Conservation (phyloP, 2,113 vertebrate genomes). For the Thomomys bottae region DNA sequence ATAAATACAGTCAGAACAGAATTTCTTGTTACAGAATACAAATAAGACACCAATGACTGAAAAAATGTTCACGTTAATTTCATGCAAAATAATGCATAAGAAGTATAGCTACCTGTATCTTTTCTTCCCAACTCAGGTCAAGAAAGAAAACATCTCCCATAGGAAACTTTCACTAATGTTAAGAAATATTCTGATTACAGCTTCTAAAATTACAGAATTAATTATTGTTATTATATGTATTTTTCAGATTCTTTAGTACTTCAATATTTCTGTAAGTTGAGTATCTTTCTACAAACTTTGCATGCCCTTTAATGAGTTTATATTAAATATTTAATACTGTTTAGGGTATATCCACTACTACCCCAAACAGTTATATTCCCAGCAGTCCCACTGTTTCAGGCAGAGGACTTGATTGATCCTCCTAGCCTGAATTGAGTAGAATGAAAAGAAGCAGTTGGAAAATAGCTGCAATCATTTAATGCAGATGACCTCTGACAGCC, state of each 20-base stretch:
- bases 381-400: conserved; percentile 90
- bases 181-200: conserved; percentile 67
- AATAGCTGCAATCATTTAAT: conserved; percentile 95
- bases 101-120: conserved; percentile 27
- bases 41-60: conserved; percentile 57
- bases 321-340: conserved; percentile 92
- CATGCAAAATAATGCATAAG: conserved; percentile 51
- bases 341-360: conserved; percentile 89
- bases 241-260: conserved; percentile 76
- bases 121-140: conserved; percentile 32
- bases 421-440: conserved; percentile 91
- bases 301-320: conserved; percentile 89
- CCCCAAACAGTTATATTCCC: conserved; percentile 92
- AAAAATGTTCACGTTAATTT: conserved; percentile 55
- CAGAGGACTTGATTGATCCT: conserved; percentile 91
- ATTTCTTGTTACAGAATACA: conserved; percentile 65
- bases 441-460: conserved; percentile 94
- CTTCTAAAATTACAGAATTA: conserved; percentile 77
- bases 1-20: conserved; percentile 68
- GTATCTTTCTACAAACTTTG: conserved; percentile 83
- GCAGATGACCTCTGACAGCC: conserved; percentile 94
- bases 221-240: conserved; percentile 70
- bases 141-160: conserved; percentile 71
- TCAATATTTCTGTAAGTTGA: conserved; percentile 83
- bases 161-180: conserved; percentile 78